These are phyloP conservation scores for Apodemia hepburni DNA, from an alignment of 2,888 invertebrate species.

Conservation along the genomic window DNA sequence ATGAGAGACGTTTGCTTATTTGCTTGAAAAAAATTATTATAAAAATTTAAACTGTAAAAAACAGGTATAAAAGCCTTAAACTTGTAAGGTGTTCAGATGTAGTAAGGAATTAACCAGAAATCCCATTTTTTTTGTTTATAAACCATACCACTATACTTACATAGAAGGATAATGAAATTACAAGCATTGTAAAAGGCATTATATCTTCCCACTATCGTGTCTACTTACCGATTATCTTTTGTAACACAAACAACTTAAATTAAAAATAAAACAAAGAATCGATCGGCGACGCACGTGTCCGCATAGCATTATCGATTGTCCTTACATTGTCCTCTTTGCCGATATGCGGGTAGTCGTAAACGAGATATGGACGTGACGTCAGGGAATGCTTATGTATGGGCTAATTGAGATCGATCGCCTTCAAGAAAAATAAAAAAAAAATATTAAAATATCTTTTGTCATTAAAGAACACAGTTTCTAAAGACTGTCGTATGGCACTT, in stretches of 20 bases:
- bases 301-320: constrained; percentile 72
- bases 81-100: too few species aligned
- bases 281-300: constrained; percentile 61
- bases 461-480: not conserved
- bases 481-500: too few species aligned
- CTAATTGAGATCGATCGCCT: constrained; percentile 7
- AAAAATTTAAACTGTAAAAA: too few species aligned
- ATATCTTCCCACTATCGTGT: not conserved
- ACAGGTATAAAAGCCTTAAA: too few species aligned
- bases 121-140: too few species aligned
- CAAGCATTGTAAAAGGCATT: not conserved
- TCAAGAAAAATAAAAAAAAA: not conserved
- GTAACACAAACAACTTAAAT: constrained; percentile 50
- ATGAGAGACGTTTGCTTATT: too few species aligned
- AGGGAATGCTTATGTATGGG: constrained; percentile 31
- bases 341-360: constrained; percentile 60
- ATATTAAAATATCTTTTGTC: not conserved
- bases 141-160: too few species aligned
- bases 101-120: too few species aligned
- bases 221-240: not conserved
- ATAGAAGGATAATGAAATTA: not conserved
- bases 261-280: constrained; percentile 24
- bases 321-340: constrained; percentile 57
- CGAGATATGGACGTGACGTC: constrained; percentile 56
- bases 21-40: too few species aligned